phyloP scores from a whole-genome alignment of 2,797 vertebrate genomes.

The Peromyscus nudipes region DNA sequence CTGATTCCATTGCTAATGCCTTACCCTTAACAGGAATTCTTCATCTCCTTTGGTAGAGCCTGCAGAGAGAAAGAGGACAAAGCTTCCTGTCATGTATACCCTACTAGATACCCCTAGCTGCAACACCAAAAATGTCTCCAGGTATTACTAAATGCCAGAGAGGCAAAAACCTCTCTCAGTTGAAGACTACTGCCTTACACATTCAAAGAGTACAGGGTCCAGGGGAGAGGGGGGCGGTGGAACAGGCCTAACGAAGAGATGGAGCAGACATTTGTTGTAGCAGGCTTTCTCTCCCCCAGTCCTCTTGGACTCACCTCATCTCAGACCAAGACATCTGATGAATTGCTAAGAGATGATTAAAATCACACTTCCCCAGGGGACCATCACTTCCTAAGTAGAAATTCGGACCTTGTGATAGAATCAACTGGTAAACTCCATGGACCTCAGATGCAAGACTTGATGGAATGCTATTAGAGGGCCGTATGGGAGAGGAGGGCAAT shows the following conservation, averaged over 20 bases:
- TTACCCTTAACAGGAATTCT: background rate
- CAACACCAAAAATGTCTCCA: conserved; percentile 22
- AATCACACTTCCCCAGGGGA: background rate
- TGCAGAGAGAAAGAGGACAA: background rate
- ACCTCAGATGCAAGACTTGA: background rate
- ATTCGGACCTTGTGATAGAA: background rate
- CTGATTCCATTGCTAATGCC: background rate
- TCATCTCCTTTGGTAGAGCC: background rate
- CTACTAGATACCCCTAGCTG: background rate
- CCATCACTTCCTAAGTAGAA: background rate
- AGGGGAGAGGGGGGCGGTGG: no score
- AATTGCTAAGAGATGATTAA: background rate
- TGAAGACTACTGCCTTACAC: background rate
- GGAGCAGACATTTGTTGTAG: background rate
- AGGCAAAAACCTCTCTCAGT: background rate
- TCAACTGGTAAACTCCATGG: background rate
- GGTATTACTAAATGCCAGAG: background rate
- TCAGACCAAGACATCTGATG: background rate
- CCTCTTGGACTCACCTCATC: background rate
- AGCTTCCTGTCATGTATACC: background rate
- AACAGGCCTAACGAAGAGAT: background rate
- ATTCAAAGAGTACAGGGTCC: background rate
- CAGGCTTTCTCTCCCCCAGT: background rate
- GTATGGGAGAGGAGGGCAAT: background rate
- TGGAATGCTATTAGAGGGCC: background rate